These are phyloP conservation scores for Ophiodon elongatus DNA, from an alignment of 2,113 vertebrate genomes.

Conservation along the genomic window DNA sequence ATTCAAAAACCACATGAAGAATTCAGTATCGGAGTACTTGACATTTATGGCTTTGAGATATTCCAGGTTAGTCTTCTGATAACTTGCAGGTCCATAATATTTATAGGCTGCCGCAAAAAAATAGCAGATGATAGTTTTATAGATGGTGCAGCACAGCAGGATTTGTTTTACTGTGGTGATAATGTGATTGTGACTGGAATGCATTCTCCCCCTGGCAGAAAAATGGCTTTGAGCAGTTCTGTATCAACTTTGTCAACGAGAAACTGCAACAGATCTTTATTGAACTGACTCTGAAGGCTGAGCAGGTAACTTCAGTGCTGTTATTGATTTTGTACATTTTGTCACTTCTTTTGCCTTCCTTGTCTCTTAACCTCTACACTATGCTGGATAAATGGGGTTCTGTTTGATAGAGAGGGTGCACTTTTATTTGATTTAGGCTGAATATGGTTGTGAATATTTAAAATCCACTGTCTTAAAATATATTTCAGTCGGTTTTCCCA, in stretches of 20 bases:
- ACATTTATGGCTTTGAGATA: constrained; percentile 99
- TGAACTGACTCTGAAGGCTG: constrained; percentile 96
- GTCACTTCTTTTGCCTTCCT: not conserved
- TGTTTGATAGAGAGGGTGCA: not conserved
- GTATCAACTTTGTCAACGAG: constrained; percentile 99
- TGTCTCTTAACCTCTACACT: not conserved
- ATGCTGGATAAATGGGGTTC: not conserved
- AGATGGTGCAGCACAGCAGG: not conserved
- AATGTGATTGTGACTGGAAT: not conserved
- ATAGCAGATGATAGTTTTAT: constrained; percentile 8
- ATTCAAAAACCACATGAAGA: constrained; percentile 94
- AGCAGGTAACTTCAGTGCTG: constrained; percentile 87
- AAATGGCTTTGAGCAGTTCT: constrained; percentile 99
- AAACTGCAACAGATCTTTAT: constrained; percentile 99
- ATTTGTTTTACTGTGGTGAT: constrained; percentile 9
- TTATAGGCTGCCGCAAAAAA: constrained; percentile 11
- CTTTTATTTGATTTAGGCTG: not conserved
- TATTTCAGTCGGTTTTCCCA: not conserved
- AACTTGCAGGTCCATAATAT: constrained; percentile 6
- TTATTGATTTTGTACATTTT: not conserved
- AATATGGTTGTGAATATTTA: not conserved
- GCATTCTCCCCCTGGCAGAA: constrained; percentile 80
- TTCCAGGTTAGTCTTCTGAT: constrained; percentile 89
- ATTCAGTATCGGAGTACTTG: constrained; percentile 94
- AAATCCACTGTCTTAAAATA: not conserved